Evolutionary conservation across 2,888 invertebrate genomes (phyloP), one percentile per base, ranked within the genome.

Genomic region (Agrotis segetum): DNA sequence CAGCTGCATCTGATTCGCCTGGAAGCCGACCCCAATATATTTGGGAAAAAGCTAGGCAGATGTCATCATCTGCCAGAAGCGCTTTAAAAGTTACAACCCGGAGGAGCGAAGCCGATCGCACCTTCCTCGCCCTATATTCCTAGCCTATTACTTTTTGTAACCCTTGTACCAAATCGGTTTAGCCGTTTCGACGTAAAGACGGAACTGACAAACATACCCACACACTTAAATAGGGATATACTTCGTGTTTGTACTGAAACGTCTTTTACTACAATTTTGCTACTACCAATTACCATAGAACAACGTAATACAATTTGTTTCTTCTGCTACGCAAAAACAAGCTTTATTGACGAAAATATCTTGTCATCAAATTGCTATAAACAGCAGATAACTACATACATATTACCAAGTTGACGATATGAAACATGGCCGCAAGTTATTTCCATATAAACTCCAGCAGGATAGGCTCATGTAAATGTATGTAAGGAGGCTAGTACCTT

Each of bases 381-480:
- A 24, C 13, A 44, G 50, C 13, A 62, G 6, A 44, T 19, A 49
- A 9, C 40, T 56, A 46, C 16, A 29, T 69, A 50, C 24, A 77
- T 56, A 44, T 65, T 5, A 17, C 34, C n/a, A 56, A 52, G 24
- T 60, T 75, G 61, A 71, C 64, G 50, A 78, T 58, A 65, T 64
- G 24, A 60, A 56, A 61, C 52, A 49, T 47, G 50, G 29, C 40
- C 58, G 50, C 17, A 61, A 61, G 56, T 72, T 65, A 52, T 65
- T 72, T 21, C 34, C 46, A 47, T 71, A 49, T 61, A 78, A 64
- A 76, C 34, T 61, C 44, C n/a, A 56, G n/a, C n/a, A 47, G 73
- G 73, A 79, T 65, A 65, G 53, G 29, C 56, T 79, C 13, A 65
- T 76, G 75, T 72, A 24, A 75, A 74, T 75, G 19, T 71, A 60